Conservation (phyloP, 2,888 invertebrate species). For the Mythimna albipuncta region DNA sequence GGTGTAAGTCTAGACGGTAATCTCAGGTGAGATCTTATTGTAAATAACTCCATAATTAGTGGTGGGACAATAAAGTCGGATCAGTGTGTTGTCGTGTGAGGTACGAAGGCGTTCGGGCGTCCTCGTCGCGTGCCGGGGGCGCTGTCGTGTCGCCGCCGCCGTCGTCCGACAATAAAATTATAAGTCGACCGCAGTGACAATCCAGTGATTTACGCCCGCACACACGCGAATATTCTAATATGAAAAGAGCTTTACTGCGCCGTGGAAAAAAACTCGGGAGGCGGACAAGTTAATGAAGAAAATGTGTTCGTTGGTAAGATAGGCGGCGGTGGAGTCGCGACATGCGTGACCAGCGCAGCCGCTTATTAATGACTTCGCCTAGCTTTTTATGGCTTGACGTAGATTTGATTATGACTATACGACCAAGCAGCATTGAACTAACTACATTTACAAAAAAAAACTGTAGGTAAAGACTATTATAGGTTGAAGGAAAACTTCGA, state of each 20-base stretch:
- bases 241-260: conserved; percentile 83
- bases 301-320: conserved; percentile 83
- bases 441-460: conserved; percentile 17
- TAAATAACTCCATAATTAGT: conserved; percentile 85
- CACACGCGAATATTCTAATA: conserved; percentile 89
- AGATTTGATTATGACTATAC: conserved; percentile 66
- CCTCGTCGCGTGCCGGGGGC: conserved; percentile 82
- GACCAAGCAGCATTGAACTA: conserved; percentile 39
- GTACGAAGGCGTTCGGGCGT: conserved; percentile 66
- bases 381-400: conserved; percentile 60
- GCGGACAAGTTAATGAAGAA: conserved; percentile 89
- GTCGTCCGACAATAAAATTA: conserved; percentile 90
- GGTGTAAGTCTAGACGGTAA: conserved; percentile 82
- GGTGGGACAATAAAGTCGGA: conserved; percentile 85
- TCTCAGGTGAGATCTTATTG: conserved; percentile 85
- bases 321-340: conserved; percentile 69
- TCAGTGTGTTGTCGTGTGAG: conserved; percentile 82
- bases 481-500: background rate
- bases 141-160: conserved; percentile 87
- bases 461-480: background rate
- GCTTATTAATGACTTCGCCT: conserved; percentile 72
- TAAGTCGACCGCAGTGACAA: conserved; percentile 90
- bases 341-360: conserved; percentile 77
- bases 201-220: conserved; percentile 89
- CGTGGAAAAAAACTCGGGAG: conserved; percentile 80